phyloP scores from a whole-genome alignment of 2,797 vertebrate genomes.

The Phrynocephalus forsythii region DNA sequence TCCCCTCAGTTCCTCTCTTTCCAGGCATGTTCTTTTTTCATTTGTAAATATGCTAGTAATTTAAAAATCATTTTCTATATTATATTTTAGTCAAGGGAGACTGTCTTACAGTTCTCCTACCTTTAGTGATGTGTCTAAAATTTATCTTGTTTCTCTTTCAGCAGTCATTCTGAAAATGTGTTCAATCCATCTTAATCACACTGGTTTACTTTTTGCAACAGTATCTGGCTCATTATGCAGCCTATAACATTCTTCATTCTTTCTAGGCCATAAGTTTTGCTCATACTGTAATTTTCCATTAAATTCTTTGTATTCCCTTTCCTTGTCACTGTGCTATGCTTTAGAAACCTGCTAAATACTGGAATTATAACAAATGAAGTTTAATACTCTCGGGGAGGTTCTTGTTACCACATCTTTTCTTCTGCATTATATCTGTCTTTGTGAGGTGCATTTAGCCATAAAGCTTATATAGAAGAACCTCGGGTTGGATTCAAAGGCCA shows the following conservation, averaged over 20 bases:
- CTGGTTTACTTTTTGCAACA: not conserved
- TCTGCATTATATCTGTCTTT: not conserved
- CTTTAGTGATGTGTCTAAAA: conserved; percentile 20
- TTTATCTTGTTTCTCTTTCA: conserved; percentile 17
- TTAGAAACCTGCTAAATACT: not conserved
- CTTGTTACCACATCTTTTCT: not conserved
- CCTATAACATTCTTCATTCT: conserved; percentile 20
- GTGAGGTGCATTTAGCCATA: not conserved
- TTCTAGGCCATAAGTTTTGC: conserved; percentile 19
- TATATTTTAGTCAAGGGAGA: conserved; percentile 16
- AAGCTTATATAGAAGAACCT: not conserved
- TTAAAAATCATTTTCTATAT: conserved; percentile 1
- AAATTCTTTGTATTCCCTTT: conserved; percentile 19
- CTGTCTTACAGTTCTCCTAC: not conserved
- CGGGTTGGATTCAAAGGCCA: not conserved
- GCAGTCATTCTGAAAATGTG: conserved; percentile 10
- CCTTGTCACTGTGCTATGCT: conserved; percentile 1
- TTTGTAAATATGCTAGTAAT: conserved; percentile 5
- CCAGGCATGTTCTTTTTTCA: not conserved
- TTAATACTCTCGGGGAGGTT: not conserved
- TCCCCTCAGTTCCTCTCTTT: conserved; percentile 1
- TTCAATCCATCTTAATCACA: conserved; percentile 26
- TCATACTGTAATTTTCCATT: not conserved
- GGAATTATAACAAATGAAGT: conserved; percentile 5
- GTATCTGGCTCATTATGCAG: conserved; percentile 8